Evolutionary conservation across 35 echinoderm and acorn worm genomes (phyloP).

Genomic region (Patiria miniata): DNA sequence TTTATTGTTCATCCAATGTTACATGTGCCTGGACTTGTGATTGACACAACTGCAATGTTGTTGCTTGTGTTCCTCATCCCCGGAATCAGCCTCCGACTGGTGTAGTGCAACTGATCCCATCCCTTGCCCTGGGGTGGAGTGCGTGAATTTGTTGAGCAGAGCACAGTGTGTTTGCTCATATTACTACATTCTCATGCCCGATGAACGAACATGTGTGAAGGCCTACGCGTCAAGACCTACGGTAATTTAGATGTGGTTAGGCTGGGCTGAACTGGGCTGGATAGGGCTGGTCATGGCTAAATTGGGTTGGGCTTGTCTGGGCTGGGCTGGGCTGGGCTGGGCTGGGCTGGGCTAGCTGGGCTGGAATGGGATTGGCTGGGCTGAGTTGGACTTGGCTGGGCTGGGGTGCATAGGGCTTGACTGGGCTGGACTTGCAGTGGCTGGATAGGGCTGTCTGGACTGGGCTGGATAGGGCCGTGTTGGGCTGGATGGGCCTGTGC

Average conservation of each 20-base stretch:
- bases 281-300: background rate
- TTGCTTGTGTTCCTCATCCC: no score
- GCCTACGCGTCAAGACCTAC: background rate
- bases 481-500: no score
- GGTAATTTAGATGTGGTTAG: background rate
- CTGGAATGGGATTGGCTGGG: no score
- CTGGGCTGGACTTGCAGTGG: background rate
- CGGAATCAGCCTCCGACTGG: background rate
- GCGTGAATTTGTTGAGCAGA: background rate
- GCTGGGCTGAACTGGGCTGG: no score
- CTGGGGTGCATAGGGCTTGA: no score
- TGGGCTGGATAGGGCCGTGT: no score
- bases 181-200: background rate
- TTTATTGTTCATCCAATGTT: no score
- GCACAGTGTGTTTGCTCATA: background rate
- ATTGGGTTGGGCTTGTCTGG: background rate
- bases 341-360: no score
- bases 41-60: no score
- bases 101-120: background rate
- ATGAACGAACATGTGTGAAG: background rate
- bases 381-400: background rate
- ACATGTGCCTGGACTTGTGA: no score
- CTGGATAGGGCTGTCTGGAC: background rate
- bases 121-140: slow-evolving; percentile 7
- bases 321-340: background rate